Evolutionary conservation across 2,797 vertebrate species (phyloP), one percentile per base, ranked within the genome.

Genomic region (Darevskia nairensis): DNA sequence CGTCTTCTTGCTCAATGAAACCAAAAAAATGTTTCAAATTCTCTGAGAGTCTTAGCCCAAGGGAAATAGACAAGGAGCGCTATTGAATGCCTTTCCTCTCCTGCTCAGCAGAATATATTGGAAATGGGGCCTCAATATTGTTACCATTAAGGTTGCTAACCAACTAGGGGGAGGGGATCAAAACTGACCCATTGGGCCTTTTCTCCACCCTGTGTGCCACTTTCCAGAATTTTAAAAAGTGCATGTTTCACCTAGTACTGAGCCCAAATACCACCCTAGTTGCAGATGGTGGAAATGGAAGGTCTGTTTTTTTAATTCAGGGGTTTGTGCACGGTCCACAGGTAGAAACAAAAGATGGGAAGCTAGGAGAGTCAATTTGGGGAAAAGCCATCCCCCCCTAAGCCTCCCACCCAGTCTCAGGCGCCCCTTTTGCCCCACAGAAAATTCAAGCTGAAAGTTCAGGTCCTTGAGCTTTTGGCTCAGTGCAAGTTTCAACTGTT

Each of bases 11-110:
- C 82, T 1, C 88, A 74, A 0, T 1, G 27, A 39, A 76, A 68
- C 68, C 86, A 84, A 90, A 92, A 87, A 61, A 74, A 21, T 77
- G 50, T 72, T 80, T 78, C 82, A 75, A 76, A 19, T 89, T 90
- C 21, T n/a, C 59, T 0, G 1, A 79, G 61, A 87, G 69, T 27
- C 27, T 46, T 69, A 81, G 64, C 85, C 82, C 72, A 82, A 44
- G 86, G 88, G 91, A 81, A 71, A 84, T 32, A 89, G 84, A 35
- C 76, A 74, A 79, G 50, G 68, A 39, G 0, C 2, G 8, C 59
- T 84, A 5, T 6, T 89, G 5, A 61, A 80, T 81, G 27, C 11
- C 88, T 84, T 83, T 68, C 86, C 61, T 77, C 44, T 83, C n/a
- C 44, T 5, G 2, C 71, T 74, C 23, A 0, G 0, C 0, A 79